These are phyloP conservation scores for Actias luna DNA, from an alignment of 2,888 invertebrate species.

Conservation along the genomic window DNA sequence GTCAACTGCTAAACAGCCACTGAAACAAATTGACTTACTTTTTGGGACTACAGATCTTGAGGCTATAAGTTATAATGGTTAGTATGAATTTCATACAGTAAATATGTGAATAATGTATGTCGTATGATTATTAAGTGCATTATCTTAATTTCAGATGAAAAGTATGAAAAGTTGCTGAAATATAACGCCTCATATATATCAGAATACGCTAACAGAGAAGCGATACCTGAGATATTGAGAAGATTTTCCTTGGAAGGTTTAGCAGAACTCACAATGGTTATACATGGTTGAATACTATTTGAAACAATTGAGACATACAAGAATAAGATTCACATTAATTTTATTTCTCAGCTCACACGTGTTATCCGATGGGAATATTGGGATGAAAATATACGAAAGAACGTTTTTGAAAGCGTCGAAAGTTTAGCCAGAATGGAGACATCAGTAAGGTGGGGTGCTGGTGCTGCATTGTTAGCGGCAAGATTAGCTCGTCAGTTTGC, in stretches of 20 bases:
- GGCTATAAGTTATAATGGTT: constrained; percentile 81
- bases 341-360: constrained; percentile 54
- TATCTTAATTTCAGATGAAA: constrained; percentile 65
- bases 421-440: constrained; percentile 79
- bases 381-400: constrained; percentile 44
- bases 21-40: constrained; percentile 83
- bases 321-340: neutral
- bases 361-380: constrained; percentile 83
- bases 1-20: constrained; percentile 71
- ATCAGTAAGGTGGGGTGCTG: constrained; percentile 80
- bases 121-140: neutral
- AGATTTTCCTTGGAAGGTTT: constrained; percentile 52
- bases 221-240: constrained; percentile 81
- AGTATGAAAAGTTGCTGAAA: constrained; percentile 82
- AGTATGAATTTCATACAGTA: constrained; percentile 32
- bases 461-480: constrained; percentile 79
- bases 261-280: constrained; percentile 50
- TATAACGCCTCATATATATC: constrained; percentile 78
- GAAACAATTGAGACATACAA: neutral
- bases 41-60: constrained; percentile 87
- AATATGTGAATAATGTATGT: neutral
- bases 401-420: constrained; percentile 62
- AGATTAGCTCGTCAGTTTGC: constrained; percentile 72
- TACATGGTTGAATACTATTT: constrained; percentile 19
- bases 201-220: constrained; percentile 80